These are phyloP conservation scores for Balaenoptera acutorostrata DNA, from an alignment of 2,113 vertebrate genomes.

Conservation along the genomic window DNA sequence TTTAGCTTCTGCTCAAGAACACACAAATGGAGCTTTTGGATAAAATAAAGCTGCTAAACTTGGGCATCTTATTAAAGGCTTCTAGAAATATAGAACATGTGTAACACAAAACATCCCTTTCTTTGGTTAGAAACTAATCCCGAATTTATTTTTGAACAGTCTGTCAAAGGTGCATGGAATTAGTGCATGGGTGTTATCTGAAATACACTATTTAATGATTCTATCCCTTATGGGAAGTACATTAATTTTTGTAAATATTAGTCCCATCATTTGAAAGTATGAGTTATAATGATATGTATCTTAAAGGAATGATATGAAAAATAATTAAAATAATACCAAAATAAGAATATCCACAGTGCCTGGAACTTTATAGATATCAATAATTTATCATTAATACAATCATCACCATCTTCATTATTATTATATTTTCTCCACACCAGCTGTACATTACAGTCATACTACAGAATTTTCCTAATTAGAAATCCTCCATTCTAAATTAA, in stretches of 20 bases:
- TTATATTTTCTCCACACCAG: neutral
- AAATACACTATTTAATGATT: neutral
- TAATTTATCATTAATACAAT: neutral
- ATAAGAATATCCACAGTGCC: neutral
- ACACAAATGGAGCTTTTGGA: neutral
- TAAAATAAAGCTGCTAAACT: neutral
- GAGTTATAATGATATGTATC: neutral
- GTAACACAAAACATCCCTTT: neutral
- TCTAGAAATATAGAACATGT: neutral
- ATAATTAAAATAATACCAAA: neutral
- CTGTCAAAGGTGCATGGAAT: neutral
- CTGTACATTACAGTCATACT: neutral
- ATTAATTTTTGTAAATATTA: neutral
- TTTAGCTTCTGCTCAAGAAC: neutral
- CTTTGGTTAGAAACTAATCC: neutral
- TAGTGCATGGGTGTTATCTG: neutral
- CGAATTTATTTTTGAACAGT: neutral
- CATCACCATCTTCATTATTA: neutral
- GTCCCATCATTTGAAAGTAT: neutral
- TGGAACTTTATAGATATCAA: neutral
- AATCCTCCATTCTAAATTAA: neutral
- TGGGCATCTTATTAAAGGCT: neutral
- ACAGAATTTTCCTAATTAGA: neutral
- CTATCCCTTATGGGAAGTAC: neutral
- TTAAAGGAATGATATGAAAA: neutral